Evolutionary conservation across 1,140 invertebrate genomes (phyloP), one percentile per base, ranked within the genome.

Genomic region (Melipona quadrifasciata): DNA sequence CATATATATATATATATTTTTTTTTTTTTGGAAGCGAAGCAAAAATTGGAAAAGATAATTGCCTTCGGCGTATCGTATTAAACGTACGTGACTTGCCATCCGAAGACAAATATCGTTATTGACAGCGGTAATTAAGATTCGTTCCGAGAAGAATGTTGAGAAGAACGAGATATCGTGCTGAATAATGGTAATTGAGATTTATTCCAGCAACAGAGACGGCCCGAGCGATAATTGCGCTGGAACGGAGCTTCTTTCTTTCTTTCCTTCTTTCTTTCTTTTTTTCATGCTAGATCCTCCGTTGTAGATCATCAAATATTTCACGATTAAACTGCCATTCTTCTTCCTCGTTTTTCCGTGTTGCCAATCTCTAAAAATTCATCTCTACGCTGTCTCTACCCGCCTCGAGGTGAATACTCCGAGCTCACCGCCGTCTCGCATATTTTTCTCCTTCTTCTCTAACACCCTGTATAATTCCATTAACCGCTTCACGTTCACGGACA

Each of bases 121-220:
- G 75, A 79, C 21, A 79, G 27, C 3, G 67, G 39, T 71, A 84
- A 79, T 84, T 79, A 83, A 79, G 64, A 83, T 83, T 61, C 75
- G 55, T 71, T 71, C 67, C 61, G 27, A 83, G 75, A 83, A 71
- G 80, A 82, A 67, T 39, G 31, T 51, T 14, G n/a, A n/a, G 65
- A 55, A 19, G 72, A 75, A 82, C 17, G 80, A 76, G 75, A 82
- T 82, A 74, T 39, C 61, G 24, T 67, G 5, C 34, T 82, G 73
- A 82, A 76, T 82, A 68, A 82, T 82, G 73, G 64, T 77, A 68
- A 57, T 76, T 55, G 64, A 67, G 80, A 76, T 82, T 82, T 76
- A 76, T 39, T 76, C 61, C 51, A 82, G 64, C 61, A 75, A 61
- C 19, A 53, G n/a, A 72, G 47, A 51, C 58, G 24, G 0, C 24